phyloP scores from a whole-genome alignment of 2,113 vertebrate genomes.

The Brachypodius melanocephalos region DNA sequence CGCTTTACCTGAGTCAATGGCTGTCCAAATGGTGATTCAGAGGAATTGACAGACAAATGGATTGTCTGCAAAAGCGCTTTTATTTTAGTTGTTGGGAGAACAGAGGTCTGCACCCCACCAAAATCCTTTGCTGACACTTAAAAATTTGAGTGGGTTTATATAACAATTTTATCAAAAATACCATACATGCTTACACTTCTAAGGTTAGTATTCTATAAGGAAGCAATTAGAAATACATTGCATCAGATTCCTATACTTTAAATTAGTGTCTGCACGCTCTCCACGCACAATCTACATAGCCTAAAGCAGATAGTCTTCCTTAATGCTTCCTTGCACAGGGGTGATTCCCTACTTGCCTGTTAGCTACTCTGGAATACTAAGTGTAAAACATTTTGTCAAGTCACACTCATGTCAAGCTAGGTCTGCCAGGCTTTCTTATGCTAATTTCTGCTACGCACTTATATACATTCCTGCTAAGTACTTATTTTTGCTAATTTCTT shows the following conservation, averaged over 20 bases:
- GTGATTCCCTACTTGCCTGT: background rate
- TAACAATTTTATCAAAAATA: background rate
- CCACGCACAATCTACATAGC: background rate
- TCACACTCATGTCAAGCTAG: background rate
- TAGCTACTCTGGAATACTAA: background rate
- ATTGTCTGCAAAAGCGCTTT: rapidly evolving
- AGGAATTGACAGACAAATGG: background rate
- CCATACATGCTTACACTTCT: background rate
- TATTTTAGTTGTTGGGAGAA: background rate
- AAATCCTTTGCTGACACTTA: background rate
- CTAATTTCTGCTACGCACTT: background rate
- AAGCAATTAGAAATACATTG: background rate
- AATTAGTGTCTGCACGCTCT: rapidly evolving
- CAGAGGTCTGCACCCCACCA: too few species aligned
- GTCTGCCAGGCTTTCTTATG: background rate
- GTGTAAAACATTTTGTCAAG: background rate
- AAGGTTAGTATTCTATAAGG: background rate
- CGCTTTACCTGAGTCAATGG: background rate
- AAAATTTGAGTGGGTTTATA: background rate
- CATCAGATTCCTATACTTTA: background rate
- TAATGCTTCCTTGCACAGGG: background rate
- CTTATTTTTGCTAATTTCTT: background rate
- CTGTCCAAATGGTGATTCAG: background rate
- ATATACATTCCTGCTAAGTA: background rate
- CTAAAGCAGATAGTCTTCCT: background rate